These are phyloP conservation scores for Tetramorium simillimum DNA, from an alignment of 1,140 invertebrate genomes.

Conservation along the genomic window DNA sequence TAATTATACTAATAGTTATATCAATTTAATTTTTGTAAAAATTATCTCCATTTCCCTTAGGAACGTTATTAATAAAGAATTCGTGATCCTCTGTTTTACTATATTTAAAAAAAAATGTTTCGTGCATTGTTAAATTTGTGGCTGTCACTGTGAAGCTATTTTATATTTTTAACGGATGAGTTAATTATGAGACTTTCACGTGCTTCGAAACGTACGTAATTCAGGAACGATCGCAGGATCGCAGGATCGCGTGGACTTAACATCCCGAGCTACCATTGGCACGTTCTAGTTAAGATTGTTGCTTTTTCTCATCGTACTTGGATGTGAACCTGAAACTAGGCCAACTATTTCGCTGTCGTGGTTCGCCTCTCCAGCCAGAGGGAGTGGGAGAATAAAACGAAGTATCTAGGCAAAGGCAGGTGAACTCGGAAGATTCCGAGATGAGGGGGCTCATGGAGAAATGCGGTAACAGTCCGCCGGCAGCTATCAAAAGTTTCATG, in stretches of 20 bases:
- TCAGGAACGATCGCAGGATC: not conserved
- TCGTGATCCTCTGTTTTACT: not conserved
- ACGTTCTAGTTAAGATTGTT: conserved; percentile 19
- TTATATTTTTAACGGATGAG: not conserved
- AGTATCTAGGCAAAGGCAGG: not conserved
- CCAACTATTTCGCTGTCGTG: conserved; percentile 27
- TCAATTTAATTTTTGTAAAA: not conserved
- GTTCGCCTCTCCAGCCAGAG: not conserved
- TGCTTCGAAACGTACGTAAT: not conserved
- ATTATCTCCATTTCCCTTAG: not conserved
- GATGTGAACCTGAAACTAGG: conserved; percentile 27
- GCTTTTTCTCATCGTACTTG: conserved; percentile 16
- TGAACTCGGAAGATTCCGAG: conserved; percentile 10
- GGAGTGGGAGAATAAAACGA: conserved; percentile 11
- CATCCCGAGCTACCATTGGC: conserved; percentile 2
- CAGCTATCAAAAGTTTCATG: conserved; percentile 49
- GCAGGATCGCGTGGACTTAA: not conserved
- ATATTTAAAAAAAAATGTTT: not conserved
- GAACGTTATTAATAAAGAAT: not conserved
- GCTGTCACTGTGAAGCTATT: not conserved
- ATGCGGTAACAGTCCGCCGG: conserved; percentile 5
- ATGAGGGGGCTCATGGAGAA: conserved; percentile 22
- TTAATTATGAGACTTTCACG: not conserved
- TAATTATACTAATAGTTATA: not conserved
- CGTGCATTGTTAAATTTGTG: not conserved